Conservation (phyloP, 2,113 vertebrate genomes). For the Diadophis punctatus region DNA sequence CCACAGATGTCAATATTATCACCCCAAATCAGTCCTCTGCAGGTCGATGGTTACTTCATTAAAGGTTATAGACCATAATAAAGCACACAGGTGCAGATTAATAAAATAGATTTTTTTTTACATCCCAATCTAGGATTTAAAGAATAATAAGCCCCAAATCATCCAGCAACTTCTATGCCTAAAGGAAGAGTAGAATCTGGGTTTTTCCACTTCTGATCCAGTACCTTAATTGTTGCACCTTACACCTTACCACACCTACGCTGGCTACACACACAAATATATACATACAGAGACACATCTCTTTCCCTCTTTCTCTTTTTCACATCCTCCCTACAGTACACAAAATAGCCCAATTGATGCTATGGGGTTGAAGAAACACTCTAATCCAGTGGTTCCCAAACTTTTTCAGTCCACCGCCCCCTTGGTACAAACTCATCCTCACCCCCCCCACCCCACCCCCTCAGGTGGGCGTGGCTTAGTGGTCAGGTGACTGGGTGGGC, state of each 20-base stretch:
- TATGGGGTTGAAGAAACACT: neutral
- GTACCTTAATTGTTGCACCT: neutral
- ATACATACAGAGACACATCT: neutral
- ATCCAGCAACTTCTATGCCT: neutral
- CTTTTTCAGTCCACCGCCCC: no score
- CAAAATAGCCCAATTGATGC: neutral
- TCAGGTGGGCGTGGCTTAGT: no score
- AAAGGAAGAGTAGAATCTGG: neutral
- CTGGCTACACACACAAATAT: neutral
- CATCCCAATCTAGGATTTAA: neutral
- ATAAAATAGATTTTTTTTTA: neutral
- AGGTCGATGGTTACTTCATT: neutral
- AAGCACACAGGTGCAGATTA: neutral
- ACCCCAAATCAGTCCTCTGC: neutral
- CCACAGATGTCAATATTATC: neutral
- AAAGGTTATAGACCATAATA: neutral
- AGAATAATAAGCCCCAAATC: neutral
- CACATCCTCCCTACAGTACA: neutral
- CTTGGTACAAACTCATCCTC: no score
- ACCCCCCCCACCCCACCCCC: no score
- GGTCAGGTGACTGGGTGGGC: no score
- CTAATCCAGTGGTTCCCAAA: no score
- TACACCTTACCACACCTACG: neutral
- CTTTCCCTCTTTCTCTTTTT: neutral
- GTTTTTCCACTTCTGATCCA: neutral